Percentiles rank a stretch among this genome's conserved stretches.
phyloP scores from a whole-genome alignment of 2,888 invertebrate species.

The Drosophila anceps region DNA sequence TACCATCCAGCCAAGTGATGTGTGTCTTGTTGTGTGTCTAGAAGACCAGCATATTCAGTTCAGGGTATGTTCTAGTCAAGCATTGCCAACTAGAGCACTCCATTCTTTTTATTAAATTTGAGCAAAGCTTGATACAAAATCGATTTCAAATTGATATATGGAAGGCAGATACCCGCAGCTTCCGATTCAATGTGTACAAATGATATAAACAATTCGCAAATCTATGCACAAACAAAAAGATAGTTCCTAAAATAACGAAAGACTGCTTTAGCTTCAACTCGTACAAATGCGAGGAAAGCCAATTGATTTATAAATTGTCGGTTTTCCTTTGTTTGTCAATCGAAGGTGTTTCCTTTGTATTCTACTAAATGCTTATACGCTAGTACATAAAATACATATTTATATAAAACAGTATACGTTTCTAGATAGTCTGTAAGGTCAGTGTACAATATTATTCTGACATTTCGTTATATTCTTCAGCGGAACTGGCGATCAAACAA shows the following conservation, averaged over 20 bases:
- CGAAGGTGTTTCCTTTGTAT: too few relatives aligned
- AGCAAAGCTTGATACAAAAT: not conserved
- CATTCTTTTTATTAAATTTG: not conserved
- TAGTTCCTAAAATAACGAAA: too few relatives aligned
- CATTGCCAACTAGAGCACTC: not conserved
- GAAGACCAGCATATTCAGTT: not conserved
- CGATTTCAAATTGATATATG: not conserved
- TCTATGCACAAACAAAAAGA: too few relatives aligned
- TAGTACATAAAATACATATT: not conserved
- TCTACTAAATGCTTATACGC: not conserved
- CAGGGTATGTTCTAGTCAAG: not conserved
- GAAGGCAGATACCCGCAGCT: not conserved
- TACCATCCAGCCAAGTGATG: too few relatives aligned
- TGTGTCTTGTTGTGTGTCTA: too few relatives aligned
- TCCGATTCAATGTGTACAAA: too few relatives aligned
- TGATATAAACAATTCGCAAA: too few relatives aligned
- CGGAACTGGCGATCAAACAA: slow-evolving; percentile 13
- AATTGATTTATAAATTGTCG: not conserved
- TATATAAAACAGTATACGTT: not conserved
- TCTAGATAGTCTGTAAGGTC: not conserved
- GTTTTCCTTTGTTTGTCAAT: too few relatives aligned
- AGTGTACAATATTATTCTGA: not conserved
- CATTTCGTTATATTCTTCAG: not conserved
- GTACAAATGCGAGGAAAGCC: not conserved
- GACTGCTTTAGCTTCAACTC: too few relatives aligned